These are phyloP conservation scores for Epinotia ramella DNA, from an alignment of 2,888 invertebrate species.

Conservation along the genomic window DNA sequence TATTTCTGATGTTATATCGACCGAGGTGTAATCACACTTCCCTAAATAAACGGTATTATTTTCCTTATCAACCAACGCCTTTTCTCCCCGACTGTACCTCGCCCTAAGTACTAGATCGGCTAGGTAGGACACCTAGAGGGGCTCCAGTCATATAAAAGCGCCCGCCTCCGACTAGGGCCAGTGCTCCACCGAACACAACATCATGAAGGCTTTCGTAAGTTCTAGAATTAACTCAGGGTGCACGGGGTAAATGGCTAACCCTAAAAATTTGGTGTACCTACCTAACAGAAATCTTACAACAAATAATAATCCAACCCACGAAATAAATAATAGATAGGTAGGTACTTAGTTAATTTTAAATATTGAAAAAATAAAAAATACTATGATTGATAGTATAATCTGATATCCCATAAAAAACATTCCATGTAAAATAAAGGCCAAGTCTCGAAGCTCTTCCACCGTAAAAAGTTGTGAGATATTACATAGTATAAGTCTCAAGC, in stretches of 20 bases:
- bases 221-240: conserved; percentile 12
- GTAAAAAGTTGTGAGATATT: too few relatives aligned
- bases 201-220: conserved; percentile 61
- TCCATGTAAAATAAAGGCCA: too few relatives aligned
- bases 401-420: too few relatives aligned
- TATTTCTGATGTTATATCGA: too few relatives aligned
- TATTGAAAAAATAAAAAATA: too few relatives aligned
- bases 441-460: too few relatives aligned
- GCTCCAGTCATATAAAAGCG: conserved; percentile 52
- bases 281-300: not conserved
- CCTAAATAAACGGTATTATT: not conserved
- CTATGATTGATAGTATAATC: too few relatives aligned
- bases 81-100: conserved; percentile 55
- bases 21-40: too few relatives aligned
- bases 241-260: not conserved
- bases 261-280: not conserved
- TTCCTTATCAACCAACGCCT: conserved; percentile 6
- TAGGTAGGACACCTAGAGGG: conserved; percentile 48
- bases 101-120: conserved; percentile 29
- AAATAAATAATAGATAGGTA: too few relatives aligned
- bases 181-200: conserved; percentile 47
- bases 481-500: too few relatives aligned
- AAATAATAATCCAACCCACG: too few relatives aligned
- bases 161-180: conserved; percentile 46
- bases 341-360: too few relatives aligned